phyloP scores from a whole-genome alignment of 2,113 vertebrate genomes.

The Sitta europaea region DNA sequence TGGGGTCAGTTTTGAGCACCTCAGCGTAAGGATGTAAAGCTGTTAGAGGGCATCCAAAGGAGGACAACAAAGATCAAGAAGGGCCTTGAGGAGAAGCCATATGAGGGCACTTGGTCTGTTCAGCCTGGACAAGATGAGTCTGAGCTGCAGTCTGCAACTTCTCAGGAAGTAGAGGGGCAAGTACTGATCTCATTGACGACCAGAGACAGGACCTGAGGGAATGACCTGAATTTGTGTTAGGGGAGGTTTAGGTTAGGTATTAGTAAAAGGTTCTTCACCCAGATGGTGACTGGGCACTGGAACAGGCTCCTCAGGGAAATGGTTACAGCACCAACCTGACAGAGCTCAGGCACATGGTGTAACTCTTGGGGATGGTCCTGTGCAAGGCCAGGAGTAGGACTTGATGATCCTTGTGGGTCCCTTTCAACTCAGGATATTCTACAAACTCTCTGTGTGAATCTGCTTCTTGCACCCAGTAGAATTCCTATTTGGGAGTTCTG shows the following conservation, averaged over 20 bases:
- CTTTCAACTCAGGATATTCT: neutral
- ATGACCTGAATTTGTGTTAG: neutral
- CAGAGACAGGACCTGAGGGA: neutral
- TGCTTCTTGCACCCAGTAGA: neutral
- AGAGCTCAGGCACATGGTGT: neutral
- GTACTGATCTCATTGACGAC: neutral
- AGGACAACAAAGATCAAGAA: neutral
- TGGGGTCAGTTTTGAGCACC: neutral
- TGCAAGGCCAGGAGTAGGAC: neutral
- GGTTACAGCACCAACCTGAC: neutral
- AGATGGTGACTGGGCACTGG: neutral
- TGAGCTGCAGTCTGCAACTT: neutral
- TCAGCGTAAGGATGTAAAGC: neutral
- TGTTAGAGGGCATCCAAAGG: neutral
- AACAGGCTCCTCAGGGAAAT: neutral
- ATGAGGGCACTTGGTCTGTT: neutral
- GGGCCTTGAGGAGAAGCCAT: fast-evolving
- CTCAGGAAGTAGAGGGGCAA: neutral
- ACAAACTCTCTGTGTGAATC: neutral
- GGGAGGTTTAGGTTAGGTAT: neutral
- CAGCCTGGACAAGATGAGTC: neutral
- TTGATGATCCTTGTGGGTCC: neutral
- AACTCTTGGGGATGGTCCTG: neutral
- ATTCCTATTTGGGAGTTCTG: neutral
- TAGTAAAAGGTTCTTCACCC: neutral